A percentile compares a stretch with the other conserved stretches of the same genome.
Evolutionary conservation across 2,888 invertebrate species (phyloP).

Genomic region (Hemaris fuciformis): DNA sequence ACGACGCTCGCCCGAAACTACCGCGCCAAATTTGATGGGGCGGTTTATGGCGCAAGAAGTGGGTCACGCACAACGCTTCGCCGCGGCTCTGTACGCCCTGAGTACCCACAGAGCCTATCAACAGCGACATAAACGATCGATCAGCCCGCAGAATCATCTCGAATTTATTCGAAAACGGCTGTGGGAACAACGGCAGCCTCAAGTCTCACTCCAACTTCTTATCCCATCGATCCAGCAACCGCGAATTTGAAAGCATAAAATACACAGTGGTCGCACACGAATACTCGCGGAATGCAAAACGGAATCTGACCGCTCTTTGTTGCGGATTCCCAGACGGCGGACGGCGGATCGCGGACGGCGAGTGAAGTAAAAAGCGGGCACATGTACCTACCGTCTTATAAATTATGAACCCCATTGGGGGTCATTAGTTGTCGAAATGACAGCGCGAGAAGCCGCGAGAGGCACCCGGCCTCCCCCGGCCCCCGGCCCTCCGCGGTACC

Average conservation of each 20-base stretch:
- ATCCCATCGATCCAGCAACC: slow-evolving; percentile 54
- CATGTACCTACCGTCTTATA: slow-evolving; percentile 66
- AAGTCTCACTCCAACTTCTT: slow-evolving; percentile 35
- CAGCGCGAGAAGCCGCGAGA: slow-evolving; percentile 30
- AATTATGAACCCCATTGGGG: slow-evolving; percentile 63
- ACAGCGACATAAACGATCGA: background rate
- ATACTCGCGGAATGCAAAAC: slow-evolving; percentile 73
- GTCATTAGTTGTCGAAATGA: slow-evolving; percentile 74
- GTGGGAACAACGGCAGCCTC: slow-evolving; percentile 33
- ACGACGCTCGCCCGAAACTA: slow-evolving; percentile 52
- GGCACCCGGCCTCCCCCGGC: background rate
- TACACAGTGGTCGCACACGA: slow-evolving; percentile 58
- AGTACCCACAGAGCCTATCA: slow-evolving; percentile 5
- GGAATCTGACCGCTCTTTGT: slow-evolving; percentile 75
- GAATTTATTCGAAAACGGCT: slow-evolving; percentile 17
- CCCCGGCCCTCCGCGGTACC: slow-evolving; percentile 38
- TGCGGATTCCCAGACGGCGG: slow-evolving; percentile 79
- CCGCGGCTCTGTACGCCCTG: slow-evolving; percentile 17
- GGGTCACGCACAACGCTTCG: slow-evolving; percentile 57
- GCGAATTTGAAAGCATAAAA: slow-evolving; percentile 56
- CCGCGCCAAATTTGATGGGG: slow-evolving; percentile 64
- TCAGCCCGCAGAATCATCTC: slow-evolving; percentile 23
- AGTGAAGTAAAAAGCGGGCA: slow-evolving; percentile 72
- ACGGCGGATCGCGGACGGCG: slow-evolving; percentile 44
- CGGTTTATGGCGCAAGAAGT: slow-evolving; percentile 66